Percentiles rank a stretch among this genome's conserved stretches.
phyloP scores from a whole-genome alignment of 2,888 invertebrate species.

The Phengaris arion region DNA sequence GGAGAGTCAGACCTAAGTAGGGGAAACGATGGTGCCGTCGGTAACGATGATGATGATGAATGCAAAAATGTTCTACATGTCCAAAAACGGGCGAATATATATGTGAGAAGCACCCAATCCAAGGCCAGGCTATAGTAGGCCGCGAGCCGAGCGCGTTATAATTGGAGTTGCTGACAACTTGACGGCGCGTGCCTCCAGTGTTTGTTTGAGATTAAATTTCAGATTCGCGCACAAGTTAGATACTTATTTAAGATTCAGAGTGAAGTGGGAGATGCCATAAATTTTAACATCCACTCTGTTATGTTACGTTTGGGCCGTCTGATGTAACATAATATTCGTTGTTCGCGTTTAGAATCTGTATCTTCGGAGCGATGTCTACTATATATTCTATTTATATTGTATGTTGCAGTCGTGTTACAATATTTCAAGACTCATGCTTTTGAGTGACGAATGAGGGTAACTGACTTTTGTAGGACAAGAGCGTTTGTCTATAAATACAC shows the following conservation, averaged over 20 bases:
- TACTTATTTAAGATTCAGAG: constrained; percentile 30
- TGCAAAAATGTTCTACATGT: background rate
- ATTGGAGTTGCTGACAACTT: constrained; percentile 42
- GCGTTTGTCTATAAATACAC: too few species aligned
- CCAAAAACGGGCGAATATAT: background rate
- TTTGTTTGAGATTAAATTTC: constrained; percentile 39
- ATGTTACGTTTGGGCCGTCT: constrained; percentile 11
- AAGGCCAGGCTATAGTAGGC: constrained; percentile 30
- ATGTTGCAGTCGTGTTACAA: too few species aligned
- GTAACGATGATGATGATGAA: background rate
- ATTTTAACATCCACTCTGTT: constrained; percentile 16
- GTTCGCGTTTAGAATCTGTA: background rate
- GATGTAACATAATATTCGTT: background rate
- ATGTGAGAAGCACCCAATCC: constrained; percentile 1
- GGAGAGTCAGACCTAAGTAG: too few species aligned
- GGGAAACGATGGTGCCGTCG: too few species aligned
- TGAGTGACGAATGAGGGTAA: too few species aligned
- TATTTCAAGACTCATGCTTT: too few species aligned
- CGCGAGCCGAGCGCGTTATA: constrained; percentile 37
- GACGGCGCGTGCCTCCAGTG: constrained; percentile 36
- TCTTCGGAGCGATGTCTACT: background rate
- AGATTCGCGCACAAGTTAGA: constrained; percentile 26
- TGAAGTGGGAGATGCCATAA: constrained; percentile 14
- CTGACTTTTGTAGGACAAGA: too few species aligned
- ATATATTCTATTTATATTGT: too few species aligned